Base-by-base conservation (phyloP, 2,113 vertebrate species). In the Oncorhynchus nerka region DNA sequence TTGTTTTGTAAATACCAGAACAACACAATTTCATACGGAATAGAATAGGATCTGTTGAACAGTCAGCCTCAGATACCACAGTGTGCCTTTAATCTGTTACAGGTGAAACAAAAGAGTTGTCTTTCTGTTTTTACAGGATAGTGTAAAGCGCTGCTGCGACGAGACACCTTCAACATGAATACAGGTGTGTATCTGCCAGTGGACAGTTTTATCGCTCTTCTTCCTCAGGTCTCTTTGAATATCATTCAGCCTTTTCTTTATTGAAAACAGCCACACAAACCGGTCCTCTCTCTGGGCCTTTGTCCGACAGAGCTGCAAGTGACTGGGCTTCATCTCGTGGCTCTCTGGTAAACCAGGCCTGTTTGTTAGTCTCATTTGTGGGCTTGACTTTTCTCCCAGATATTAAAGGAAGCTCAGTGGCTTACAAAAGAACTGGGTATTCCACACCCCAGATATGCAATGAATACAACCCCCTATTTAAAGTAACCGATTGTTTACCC, bases 151-250 rank as follows among this genome's bases (percentile, higher is more conserved):
- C 24, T 68, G 26, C 71, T 61, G 22, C 71, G 70, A 76, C 68
- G 73, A 70, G 71, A 82, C 51, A 68, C 73, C 73, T 78, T 84
- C 80, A 83, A 67, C 73, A 89, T 89, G 87, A 85, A 87, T 79
- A 86, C 85, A 87, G 87, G 85, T 87, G 66, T 68, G 80, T 68
- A 19, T 32, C 48, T 71, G 30, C 20, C n/a, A 4, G 12, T 49
- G 13, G 55, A 32, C 26, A 34, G 26, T 59, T 59, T 16, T 32
- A 32, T 32, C 8, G 9, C 28, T 30, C 24, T 20, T 57, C 15
- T 34, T 34, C 32, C 5, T 34, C 32, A 6, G 59, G 24, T 30
- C 13, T 51, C 9, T 24, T 24, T 48, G 22, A 19, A 13, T 51
- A 12, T 71, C 39, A 13, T 28, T 49, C 34, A 34, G 13, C 16